Percentiles rank a stretch among this genome's conserved stretches.
Conservation (phyloP, 2,797 vertebrate species). For the Microcaecilia unicolor region DNA sequence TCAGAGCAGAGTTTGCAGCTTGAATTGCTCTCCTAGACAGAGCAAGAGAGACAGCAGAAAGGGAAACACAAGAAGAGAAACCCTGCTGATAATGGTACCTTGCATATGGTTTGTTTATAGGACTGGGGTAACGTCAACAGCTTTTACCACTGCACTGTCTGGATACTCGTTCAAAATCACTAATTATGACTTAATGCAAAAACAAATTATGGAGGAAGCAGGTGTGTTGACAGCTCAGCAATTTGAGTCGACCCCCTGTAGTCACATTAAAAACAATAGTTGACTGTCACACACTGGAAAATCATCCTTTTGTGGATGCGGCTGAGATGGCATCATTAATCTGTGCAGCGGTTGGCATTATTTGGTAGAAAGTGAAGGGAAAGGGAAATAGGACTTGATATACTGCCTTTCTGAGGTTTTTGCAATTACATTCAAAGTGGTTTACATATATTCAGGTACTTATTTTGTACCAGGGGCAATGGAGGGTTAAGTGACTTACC, state of each 20-base stretch:
- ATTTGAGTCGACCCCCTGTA: neutral
- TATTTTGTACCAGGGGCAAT: no score
- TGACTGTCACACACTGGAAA: neutral
- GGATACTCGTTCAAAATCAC: neutral
- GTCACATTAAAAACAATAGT: neutral
- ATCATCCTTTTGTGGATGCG: neutral
- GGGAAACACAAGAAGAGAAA: no score
- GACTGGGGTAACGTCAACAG: neutral
- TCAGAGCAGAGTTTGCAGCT: no score
- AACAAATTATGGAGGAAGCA: slow-evolving; percentile 2
- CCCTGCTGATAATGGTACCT: no score
- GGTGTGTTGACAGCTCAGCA: neutral
- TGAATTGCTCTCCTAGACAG: no score
- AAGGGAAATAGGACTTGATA: no score
- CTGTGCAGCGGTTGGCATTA: neutral
- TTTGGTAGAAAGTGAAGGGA: neutral
- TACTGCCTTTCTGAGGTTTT: no score
- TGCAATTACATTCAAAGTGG: no score
- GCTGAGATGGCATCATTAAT: neutral
- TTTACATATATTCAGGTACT: no score
- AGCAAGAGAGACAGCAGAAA: no score
- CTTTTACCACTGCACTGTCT: neutral
- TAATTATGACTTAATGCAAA: slow-evolving; percentile 6
- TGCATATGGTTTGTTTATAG: neutral
- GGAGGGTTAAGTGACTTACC: no score